Evolutionary conservation across 2,797 vertebrate genomes (phyloP), one percentile per base, ranked within the genome.

Genomic region (Kryptopterus vitreolus): DNA sequence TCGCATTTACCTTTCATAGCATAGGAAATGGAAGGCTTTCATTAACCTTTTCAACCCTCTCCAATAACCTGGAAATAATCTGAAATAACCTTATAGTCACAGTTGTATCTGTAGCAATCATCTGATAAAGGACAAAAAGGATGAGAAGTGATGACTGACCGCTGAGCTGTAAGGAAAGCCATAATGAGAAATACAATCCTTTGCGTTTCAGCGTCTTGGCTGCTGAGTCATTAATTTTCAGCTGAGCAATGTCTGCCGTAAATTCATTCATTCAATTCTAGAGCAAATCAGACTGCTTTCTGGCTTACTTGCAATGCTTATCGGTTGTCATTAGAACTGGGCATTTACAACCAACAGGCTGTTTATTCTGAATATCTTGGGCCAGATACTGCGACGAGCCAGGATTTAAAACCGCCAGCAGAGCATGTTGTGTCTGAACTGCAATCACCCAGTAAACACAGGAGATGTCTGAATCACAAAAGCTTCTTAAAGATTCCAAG

Each of bases 291-390:
- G 55, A 57, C 55, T 57, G n/a, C 38, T 57, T 57, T 57, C 55
- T 57, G 55, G 55, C 9, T 57, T 57, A n/a, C 10, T 57, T 24
- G 55, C 55, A 24, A n/a, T 58, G n/a, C n/a, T 58, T 58, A 24
- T 58, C n/a, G n/a, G 55, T 58, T 58, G 55, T 58, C 55, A 58
- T n/a, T 58, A n/a, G n/a, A 10, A n/a, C 55, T 58, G 55, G 55
- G 55, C 55, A 24, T 58, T 58, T 24, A 57, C 55, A 57, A 57
- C 55, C 9, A n/a, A 57, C 55, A 59, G 24, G 57, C 57, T 26
- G 57, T 58, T 58, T 58, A 58, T n/a, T 24, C 24, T 58, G 58
- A 59, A 29, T 13, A 7, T 29, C 26, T 59, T 29, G 7, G 58
- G 13, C 58, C 26, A 29, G 26, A 59, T 59, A 15, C 24, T 29